Evolutionary conservation across 2,113 vertebrate species (phyloP), one percentile per base, ranked within the genome.

Genomic region (Chamaetylas fuelleborni): DNA sequence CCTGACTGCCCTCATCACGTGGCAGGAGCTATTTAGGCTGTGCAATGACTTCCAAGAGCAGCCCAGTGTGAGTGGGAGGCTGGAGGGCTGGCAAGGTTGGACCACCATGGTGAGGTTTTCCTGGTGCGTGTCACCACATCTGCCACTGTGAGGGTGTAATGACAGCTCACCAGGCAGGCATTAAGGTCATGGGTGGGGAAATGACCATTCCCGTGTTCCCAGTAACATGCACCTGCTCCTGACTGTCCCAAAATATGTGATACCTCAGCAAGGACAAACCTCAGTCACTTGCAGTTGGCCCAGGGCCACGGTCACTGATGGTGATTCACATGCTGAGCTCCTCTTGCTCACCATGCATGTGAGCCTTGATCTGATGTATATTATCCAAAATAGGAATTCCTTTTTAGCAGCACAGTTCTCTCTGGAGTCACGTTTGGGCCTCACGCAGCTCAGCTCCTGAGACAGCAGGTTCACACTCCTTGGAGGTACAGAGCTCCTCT

Each of bases 141-240:
- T 48, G 58, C 78, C 72, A 58, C 31, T 69, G 67, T 50, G 31
- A 82, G 45, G n/a, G 7, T 57, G 34, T 29, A 83, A 80, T 45
- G 60, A 91, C 77, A 58, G 34, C 34, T 86, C 83, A 95, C 23
- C 18, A 53, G 56, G 20, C 28, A 89, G 56, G 29, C 64, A 93
- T 92, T 73, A 84, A 86, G 42, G 66, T 67, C 79, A 60, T 51
- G 57, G 43, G 42, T 78, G 42, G 11, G 29, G 86, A 93, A 92
- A 77, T 89, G 54, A 81, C 26, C 51, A 66, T 50, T 12, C 25
- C 45, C 58, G 34, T 23, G 6, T 11, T 69, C 18, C 48, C 38
- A 66, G 19, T 26, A 83, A 54, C 9, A 19, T 9, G n/a, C 61
- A 88, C 42, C 85, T 93, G 81, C 57, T 82, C 54, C 62, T 93